Conservation (phyloP, 2,797 vertebrate genomes). For the Eospalax fontanierii region DNA sequence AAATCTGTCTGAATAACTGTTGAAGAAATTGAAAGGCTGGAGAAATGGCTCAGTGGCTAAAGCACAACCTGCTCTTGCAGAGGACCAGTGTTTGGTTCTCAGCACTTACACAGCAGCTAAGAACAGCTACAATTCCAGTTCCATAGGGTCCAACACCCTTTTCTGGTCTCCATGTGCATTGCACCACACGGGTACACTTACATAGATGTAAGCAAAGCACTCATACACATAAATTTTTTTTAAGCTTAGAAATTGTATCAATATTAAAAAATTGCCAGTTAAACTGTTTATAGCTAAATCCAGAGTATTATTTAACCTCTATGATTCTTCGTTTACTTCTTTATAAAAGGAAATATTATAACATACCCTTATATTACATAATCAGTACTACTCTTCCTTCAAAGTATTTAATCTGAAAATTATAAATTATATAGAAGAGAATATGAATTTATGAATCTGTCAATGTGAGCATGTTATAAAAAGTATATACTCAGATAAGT, state of each 20-base stretch:
- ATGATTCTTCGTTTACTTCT: constrained; percentile 22
- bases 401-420: constrained; percentile 31
- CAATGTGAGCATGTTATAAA: background rate
- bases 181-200: too few relatives aligned
- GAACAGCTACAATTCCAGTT: too few relatives aligned
- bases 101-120: too few relatives aligned
- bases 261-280: constrained; percentile 24
- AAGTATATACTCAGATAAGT: too few relatives aligned
- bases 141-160: too few relatives aligned
- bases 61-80: too few relatives aligned
- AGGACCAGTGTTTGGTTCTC: too few relatives aligned
- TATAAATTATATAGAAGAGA: background rate
- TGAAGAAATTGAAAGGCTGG: too few relatives aligned
- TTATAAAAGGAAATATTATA: background rate
- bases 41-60: too few relatives aligned
- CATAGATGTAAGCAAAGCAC: too few relatives aligned
- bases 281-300: constrained; percentile 34
- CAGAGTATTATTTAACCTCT: background rate
- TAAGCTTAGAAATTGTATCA: constrained; percentile 6
- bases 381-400: background rate
- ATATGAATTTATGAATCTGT: constrained; percentile 7
- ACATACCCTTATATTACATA: background rate
- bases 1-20: background rate
- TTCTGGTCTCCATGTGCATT: too few relatives aligned
- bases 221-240: too few relatives aligned